Evolutionary conservation across 2,888 invertebrate genomes (phyloP), one percentile per base, ranked within the genome.

Genomic region (Tridacna crocea): DNA sequence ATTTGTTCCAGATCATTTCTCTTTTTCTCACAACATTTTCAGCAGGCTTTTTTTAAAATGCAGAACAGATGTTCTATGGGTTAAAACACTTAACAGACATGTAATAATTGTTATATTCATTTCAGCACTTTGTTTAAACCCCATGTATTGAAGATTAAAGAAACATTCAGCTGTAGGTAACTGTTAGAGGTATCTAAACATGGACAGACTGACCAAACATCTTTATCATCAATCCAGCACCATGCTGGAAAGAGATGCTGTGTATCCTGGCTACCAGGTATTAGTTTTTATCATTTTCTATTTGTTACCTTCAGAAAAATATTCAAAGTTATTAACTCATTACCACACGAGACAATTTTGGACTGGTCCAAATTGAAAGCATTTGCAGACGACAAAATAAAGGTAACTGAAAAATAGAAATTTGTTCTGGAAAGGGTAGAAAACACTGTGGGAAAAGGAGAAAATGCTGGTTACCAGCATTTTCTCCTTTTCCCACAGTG

Each of bases 241-340:
- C n/a, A 85, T 85, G 85, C 17, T 82, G 46, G 61, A 72, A 47
- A 24, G 85, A 68, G 85, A 85, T 27, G 70, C 77, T 48, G 80
- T 85, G 17, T 75, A 66, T 48, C 82, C 85, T 17, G 78, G 80
- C n/a, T 80, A 80, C 74, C 70, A 72, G 17, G 72, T 60, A 51
- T 73, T 78, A 75, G 80, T 83, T 36, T 36, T 36, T 36, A 4
- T 36, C 8, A 4, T 36, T 36, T 36, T 8, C 8, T 36, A 36
- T 36, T 36, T 36, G 36, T 36, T 36, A 36, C 36, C 36, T 36
- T 36, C 36, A 4, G 8, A 36, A 36, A 36, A 2, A 36, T 4
- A 36, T 36, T 36, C 36, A 36, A 36, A 8, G 36, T 36, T 8
- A 8, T 36, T 36, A 36, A 36, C 2, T 4, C 36, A 36, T 36